These are phyloP conservation scores for Muntiacus reevesi DNA, from an alignment of 2,113 vertebrate species.

Conservation along the genomic window DNA sequence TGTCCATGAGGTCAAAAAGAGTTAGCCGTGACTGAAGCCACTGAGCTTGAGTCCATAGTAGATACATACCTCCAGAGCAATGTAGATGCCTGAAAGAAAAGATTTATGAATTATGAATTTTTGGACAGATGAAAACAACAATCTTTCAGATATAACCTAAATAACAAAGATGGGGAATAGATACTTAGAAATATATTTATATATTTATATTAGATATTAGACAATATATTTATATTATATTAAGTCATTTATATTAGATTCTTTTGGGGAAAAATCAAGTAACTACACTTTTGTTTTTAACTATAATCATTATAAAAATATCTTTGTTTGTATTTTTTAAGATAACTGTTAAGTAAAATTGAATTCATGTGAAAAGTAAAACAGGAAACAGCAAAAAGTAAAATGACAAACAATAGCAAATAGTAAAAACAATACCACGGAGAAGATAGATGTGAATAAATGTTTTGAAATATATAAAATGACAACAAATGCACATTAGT, in stretches of 20 bases:
- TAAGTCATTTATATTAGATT: background rate
- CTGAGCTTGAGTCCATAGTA: background rate
- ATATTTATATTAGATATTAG: too few species aligned
- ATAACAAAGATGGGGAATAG: background rate
- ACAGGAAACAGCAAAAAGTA: background rate
- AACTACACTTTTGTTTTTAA: background rate
- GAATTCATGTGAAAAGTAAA: background rate
- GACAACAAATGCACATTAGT: background rate
- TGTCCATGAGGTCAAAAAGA: background rate
- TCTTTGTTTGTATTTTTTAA: background rate
- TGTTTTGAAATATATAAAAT: background rate
- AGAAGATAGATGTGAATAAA: background rate
- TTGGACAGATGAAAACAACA: background rate
- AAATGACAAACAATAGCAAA: background rate
- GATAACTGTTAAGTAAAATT: background rate
- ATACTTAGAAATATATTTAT: background rate
- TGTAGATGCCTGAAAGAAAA: background rate
- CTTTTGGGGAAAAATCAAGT: background rate
- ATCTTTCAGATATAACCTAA: background rate
- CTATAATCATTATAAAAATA: background rate
- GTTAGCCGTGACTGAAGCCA: background rate
- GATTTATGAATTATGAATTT: background rate
- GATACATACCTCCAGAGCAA: background rate
- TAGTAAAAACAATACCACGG: background rate
- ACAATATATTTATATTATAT: too few species aligned